Base-by-base conservation (phyloP, 2,113 vertebrate species). In the Ibidorhyncha struthersii region DNA sequence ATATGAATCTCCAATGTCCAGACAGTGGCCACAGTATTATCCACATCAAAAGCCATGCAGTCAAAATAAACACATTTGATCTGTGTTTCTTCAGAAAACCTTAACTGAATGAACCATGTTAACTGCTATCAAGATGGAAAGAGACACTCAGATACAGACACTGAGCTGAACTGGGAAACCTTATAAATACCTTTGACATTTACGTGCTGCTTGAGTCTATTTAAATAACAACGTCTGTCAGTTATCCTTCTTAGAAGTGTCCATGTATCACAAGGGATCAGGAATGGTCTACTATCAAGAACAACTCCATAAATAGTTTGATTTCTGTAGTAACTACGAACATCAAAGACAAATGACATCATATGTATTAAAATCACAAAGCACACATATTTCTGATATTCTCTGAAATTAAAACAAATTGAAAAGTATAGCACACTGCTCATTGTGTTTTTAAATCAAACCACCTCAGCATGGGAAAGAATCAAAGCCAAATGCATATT, bases 161-260 rank as follows among this genome's bases (percentile, higher is more conserved):
- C 81, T 76, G 82, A 93, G 78, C 40, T 96, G 95, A 93, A 86
- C 83, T 90, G 71, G 77, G 92, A 94, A 96, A 96, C 86, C 94
- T 97, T 82, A 41, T 86, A 97, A 97, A 97, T 93, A 84, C 97
- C 95, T 96, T 97, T 97, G 95, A 91, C 96, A 93, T 97, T 97
- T 96, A 97, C 62, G 8, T 96, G 94, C 74, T 82, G 61, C 94
- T 77, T 93, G 94, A 84, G 53, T 86, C 95, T 97, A 91, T 97
- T 96, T 97, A 97, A 97, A 97, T 94, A 96, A 92, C 93, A 76
- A 69, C 6, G 53, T 96, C 94, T 95, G 95, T 96, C 95, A 93
- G 59, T 98, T 97, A 97, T 97, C 97, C 97, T 96, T 89, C 96
- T 98, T 98, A 98, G 93, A 89, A 95, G 76, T 96, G 97, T 97